Evolutionary conservation across 2,113 vertebrate species (phyloP), one percentile per base, ranked within the genome.

Genomic region (Micromys minutus): DNA sequence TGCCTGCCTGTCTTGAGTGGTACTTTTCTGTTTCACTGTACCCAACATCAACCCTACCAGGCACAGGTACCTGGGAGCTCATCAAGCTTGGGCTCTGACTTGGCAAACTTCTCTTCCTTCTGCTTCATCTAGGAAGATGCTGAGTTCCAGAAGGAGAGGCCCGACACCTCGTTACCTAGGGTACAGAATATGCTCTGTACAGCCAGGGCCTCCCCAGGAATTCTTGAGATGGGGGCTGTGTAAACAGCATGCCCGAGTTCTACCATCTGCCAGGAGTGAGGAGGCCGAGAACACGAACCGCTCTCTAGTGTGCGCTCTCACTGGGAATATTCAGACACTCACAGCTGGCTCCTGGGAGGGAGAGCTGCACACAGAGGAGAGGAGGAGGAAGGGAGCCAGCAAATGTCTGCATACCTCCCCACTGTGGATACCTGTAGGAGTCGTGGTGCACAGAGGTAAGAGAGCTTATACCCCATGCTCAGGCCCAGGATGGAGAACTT

Each of bases 391-490:
- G 34, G 29, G 67, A 55, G 45, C 17, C 8, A 39, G 47, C 29
- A 17, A 57, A 80, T 42, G 36, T 24, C 76, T 55, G 57, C 50
- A 76, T 74, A 85, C 13, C 39, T 6, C 52, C 71, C 74, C 65
- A 55, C 57, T 4, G 22, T 0, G 3, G 52, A 65, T 13, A 65
- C 22, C 12, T 9, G 59, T 2, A 50, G 83, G 39, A 13, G 80
- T 59, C 22, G 59, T 24, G 24, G 7, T 45, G 65, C 31, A 65
- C 71, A 36, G 17, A 69, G 74, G 81, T 0, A 39, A 96, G 65
- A 59, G 81, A 94, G 89, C 24, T 81, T 4, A 17, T 13, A 83
- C 85, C 86, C 47, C 87, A 74, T 63, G 57, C 92, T 90, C 72
- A 93, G 72, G 45, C 71, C 87, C 36, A 79, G 47, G 26, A 21